Base-by-base conservation (phyloP, 64 coral and sea anemone genomes). In the Pocillopora damicornis region DNA sequence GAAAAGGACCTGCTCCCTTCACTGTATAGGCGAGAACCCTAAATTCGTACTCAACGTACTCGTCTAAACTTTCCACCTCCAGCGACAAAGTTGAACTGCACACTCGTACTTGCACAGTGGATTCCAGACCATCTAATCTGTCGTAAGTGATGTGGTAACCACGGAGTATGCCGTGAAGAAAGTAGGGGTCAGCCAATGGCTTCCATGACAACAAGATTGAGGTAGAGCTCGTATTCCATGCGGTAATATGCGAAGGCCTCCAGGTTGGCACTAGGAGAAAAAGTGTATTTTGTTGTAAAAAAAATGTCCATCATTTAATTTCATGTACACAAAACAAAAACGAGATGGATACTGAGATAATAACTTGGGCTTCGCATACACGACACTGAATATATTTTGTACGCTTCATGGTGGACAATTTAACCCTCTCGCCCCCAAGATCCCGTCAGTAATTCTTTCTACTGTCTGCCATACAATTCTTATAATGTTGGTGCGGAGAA, bases 181-280 rank as follows among this genome's bases (percentile, higher is more conserved):
- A 90, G 59, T 74, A 90, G 42, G 57, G 58, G 26, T 91, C 87
- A 22, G 68, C 77, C 36, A 95, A 18, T 67, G 89, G 89, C 76
- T 91, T 77, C 93, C 93, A 95, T 35, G 93, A 81, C 56, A 95
- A 72, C 11, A 86, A 2, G 13, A 91, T 59, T 35, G 87, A 87
- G 11, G 93, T 91, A 6, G 93, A 95, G 57, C 93, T 95, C 84
- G 89, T 88, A 76, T 95, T 95, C 80, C 77, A 84, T 30, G 89
- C 93, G 75, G 81, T 82, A 13, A 95, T 60, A 34, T 18, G 35
- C 35, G 86, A 72, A 1, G 93, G 93, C 37, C 77, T 72, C 81
- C 79, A 75, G 13, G 84, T 95, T 67, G 93, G 93, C 45, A 88
- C 93, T 95, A 42, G n/a, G 59, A 73, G 68, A 22, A 59, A 90